Base-by-base conservation (phyloP, 2,888 invertebrate species). In the Pomacea canaliculata region DNA sequence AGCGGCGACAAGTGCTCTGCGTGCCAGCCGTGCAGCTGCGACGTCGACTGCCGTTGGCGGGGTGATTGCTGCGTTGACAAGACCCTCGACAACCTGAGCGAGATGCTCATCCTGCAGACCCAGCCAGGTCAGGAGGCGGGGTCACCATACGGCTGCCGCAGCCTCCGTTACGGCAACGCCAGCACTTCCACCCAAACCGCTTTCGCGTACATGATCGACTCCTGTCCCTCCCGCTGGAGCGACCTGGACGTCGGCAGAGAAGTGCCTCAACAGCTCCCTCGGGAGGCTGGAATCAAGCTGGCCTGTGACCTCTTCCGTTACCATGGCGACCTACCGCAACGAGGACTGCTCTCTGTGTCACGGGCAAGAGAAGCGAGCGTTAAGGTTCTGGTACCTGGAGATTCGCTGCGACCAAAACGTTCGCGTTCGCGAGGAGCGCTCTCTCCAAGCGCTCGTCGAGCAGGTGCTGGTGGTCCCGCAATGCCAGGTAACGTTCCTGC, bases 31-130 rank as follows among this genome's bases (percentile, higher is more conserved):
- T 74, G 74, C 60, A 56, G 60, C 37, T 74, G 74, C 48, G 69
- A 69, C 49, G 74, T 27, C 46, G 16, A 18, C 8, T 74, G 74
- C 62, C 49, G 27, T 69, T 9, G 10, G 48, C 48, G 74, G 12
- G 60, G 59, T 18, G 74, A 74, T 49, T 74, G 74, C 74, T 74
- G 74, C 63, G 23, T 74, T 4, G 74, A 74, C 74, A 69, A 70
- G 63, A 59, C 48, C 48, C 74, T 74, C 16, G 48, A 49, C 19
- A 56, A 62, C 62, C 19, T 69, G 10, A 16, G 49, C 0, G 62
- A 69, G 10, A 13, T 23, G 8, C 63, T 62, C 27, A 69, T 74
- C 13, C 27, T 70, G 70, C 19, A 63, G 16, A 37, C 68, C 18
- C 10, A 27, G 19, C 68, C 18, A 12, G 49, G 23, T 12, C 16